Evolutionary conservation across 1,140 invertebrate species (phyloP).

Genomic region (Rhopalosiphum maidis): DNA sequence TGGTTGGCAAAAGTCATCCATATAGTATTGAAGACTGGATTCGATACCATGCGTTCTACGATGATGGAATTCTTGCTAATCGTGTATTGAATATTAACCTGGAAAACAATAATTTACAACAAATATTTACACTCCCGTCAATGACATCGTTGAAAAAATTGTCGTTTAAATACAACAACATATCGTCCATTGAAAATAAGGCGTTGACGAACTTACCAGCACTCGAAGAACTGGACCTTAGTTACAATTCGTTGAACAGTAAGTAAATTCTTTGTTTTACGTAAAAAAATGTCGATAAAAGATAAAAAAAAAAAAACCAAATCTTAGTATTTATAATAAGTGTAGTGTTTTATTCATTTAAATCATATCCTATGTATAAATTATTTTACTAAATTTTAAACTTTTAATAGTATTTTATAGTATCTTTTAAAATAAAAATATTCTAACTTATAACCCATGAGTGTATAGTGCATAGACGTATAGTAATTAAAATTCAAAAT

Average conservation of each 20-base stretch:
- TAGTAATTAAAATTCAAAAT: too few species aligned
- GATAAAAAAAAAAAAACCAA: background rate
- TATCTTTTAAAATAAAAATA: background rate
- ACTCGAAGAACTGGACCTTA: conserved; percentile 48
- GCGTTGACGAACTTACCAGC: background rate
- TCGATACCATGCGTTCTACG: background rate
- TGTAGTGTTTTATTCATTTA: background rate
- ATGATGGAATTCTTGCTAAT: background rate
- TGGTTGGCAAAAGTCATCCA: background rate
- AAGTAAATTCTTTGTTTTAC: background rate
- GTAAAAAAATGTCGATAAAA: background rate
- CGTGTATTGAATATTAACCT: background rate
- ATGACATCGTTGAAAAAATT: conserved; percentile 39
- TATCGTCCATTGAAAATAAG: background rate
- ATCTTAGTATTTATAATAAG: background rate
- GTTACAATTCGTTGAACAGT: conserved; percentile 34
- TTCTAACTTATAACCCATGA: too few species aligned
- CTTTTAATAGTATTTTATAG: background rate
- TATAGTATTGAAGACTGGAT: conserved; percentile 5
- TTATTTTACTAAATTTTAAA: background rate
- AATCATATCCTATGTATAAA: background rate
- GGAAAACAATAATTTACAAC: background rate
- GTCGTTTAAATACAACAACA: conserved; percentile 43
- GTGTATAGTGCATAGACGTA: too few species aligned
- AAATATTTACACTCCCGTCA: background rate